Conservation (phyloP, 35 echinoderm and acorn worm genomes). For the Chiridota heheva region DNA sequence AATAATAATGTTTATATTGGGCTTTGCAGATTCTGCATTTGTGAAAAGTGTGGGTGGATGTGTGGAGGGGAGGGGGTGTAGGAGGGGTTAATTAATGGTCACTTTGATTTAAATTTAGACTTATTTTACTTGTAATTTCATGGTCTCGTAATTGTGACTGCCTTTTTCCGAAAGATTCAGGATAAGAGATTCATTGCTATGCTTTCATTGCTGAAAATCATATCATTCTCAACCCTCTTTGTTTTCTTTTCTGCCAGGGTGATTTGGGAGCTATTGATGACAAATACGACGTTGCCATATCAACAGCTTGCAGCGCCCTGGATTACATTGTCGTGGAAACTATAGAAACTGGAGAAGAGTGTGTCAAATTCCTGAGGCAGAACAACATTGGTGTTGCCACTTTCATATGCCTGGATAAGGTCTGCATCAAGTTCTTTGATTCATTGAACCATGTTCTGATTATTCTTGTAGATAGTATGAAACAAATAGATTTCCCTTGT, state of each 20-base stretch:
- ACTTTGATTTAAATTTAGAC: too few relatives aligned
- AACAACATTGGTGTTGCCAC: slow-evolving; percentile 90
- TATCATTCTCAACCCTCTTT: neutral
- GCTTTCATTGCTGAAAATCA: neutral
- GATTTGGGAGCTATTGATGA: slow-evolving; percentile 96
- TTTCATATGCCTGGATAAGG: slow-evolving; percentile 95
- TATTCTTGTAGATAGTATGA: neutral
- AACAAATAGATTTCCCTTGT: neutral
- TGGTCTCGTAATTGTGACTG: too few relatives aligned
- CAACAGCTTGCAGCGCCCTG: slow-evolving; percentile 84
- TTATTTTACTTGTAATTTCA: too few relatives aligned
- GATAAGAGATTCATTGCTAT: too few relatives aligned
- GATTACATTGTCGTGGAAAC: slow-evolving; percentile 93
- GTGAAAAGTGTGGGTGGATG: too few relatives aligned
- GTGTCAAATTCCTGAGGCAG: slow-evolving; percentile 83
- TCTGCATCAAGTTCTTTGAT: slow-evolving; percentile 5
- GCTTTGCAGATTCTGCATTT: too few relatives aligned
- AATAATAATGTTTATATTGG: too few relatives aligned
- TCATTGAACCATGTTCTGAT: neutral
- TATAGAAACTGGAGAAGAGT: slow-evolving; percentile 82
- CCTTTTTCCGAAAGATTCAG: too few relatives aligned
- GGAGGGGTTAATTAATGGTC: too few relatives aligned
- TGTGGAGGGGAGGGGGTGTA: too few relatives aligned
- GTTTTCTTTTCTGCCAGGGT: slow-evolving; percentile 48
- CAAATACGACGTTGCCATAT: slow-evolving; percentile 95